Base-by-base conservation (phyloP, 2,113 vertebrate species). In the Myodes glareolus region DNA sequence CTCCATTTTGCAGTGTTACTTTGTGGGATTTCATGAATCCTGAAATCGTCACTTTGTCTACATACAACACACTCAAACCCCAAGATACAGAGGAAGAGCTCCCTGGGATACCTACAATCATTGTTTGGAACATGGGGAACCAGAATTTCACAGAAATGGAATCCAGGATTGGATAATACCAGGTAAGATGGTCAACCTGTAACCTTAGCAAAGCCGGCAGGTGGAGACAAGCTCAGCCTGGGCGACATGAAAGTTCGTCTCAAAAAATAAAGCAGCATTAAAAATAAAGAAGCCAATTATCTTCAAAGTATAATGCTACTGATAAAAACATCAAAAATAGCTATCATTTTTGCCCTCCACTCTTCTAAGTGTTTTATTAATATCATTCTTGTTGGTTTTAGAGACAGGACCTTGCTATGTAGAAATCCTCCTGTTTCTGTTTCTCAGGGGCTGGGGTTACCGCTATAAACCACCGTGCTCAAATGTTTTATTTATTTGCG, bases 61-160 rank as follows among this genome's bases (percentile, higher is more conserved):
- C 39, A 67, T 1, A 76, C 29, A 84, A 50, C 19, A 88, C 63
- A 72, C 42, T 78, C 36, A 94, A 50, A 68, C 13, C 8, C 8
- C n/a, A 52, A 31, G 4, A 65, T 21, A 58, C 2, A 31, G 10
- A 93, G 72, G 36, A 14, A 84, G 77, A 29, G 23, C 0, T 2
- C 50, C 47, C 67, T 65, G 50, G 31, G 29, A 85, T 84, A 45
- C 36, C 78, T 61, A 50, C 90, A 31, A 12, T 9, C 9, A 9
- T 27, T 52, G 36, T 10, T 89, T 45, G 47, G 27, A 95, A 73
- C 45, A 73, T 31, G 52, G 82, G 50, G 25, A 77, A 61, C 33
- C 14, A 92, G 55, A 91, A 85, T 93, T 36, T 17, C 58, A 65
- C 45, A 65, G 17, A 92, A 84, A 63, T 94, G 55, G 58, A 68